Percentiles rank a stretch among this genome's conserved stretches.
These are phyloP conservation scores for Notechis scutatus DNA, from an alignment of 2,113 vertebrate species.

Conservation along the genomic window DNA sequence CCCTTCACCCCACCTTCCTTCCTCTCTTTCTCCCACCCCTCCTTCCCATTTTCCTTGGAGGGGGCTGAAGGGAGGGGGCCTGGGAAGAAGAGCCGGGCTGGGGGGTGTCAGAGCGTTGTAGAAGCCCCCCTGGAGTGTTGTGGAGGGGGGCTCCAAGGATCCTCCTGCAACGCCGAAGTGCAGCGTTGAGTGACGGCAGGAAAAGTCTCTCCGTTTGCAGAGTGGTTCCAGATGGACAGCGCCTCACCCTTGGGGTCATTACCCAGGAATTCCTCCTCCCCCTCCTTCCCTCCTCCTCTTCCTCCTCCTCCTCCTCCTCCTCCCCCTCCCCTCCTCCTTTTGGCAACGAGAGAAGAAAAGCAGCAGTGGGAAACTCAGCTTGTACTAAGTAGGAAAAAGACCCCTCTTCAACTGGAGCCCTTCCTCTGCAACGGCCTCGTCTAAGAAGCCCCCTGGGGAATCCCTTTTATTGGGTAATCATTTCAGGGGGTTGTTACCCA, in stretches of 20 bases:
- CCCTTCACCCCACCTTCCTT: rapidly evolving
- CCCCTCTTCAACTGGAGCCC: not conserved
- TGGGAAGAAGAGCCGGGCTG: not conserved
- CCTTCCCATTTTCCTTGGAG: not conserved
- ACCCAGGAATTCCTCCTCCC: not conserved
- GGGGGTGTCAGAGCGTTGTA: not conserved
- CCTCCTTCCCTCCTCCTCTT: too few species aligned
- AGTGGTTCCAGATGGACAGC: not conserved
- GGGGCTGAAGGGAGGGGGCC: not conserved
- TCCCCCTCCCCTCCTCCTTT: not conserved
- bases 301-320: too few species aligned
- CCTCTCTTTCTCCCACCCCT: too few species aligned
- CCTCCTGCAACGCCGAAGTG: not conserved
- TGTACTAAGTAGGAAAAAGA: not conserved
- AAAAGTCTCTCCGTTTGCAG: not conserved
- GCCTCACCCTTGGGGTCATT: not conserved
- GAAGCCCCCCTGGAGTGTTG: not conserved
- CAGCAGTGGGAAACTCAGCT: not conserved
- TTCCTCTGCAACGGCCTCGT: not conserved
- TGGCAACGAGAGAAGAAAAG: not conserved
- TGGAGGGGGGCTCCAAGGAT: not conserved
- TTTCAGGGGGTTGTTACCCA: not conserved
- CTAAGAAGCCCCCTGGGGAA: not conserved
- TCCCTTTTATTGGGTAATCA: too few species aligned
- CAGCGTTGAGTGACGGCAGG: not conserved